Percentiles rank a stretch among this genome's conserved stretches.
These are phyloP conservation scores for Helostoma temminkii DNA, from an alignment of 2,797 vertebrate genomes.

Conservation along the genomic window DNA sequence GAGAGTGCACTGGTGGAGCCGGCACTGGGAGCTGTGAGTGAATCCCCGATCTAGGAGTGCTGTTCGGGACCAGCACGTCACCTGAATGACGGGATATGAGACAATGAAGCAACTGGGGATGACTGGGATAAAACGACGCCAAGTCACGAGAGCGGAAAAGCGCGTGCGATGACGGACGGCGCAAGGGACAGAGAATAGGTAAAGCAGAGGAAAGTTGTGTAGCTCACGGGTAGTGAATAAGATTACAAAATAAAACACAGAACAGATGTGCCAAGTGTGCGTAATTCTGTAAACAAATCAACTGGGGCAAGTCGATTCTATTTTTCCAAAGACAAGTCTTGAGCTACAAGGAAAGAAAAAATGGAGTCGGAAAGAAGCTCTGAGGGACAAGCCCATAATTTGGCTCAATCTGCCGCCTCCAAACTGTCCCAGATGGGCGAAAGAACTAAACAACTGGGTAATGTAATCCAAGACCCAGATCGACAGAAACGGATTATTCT, in stretches of 20 bases:
- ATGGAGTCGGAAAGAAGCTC: conserved; percentile 81
- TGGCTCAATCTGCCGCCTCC: conserved; percentile 88
- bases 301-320: conserved; percentile 38
- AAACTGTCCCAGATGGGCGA: conserved; percentile 92
- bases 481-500: conserved; percentile 92
- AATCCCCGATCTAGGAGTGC: conserved; percentile 60
- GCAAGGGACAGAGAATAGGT: conserved; percentile 69
- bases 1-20: conserved; percentile 29
- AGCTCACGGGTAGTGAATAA: conserved; percentile 46
- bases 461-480: conserved; percentile 87
- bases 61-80: conserved; percentile 64
- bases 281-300: conserved; percentile 50
- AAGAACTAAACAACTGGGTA: conserved; percentile 90
- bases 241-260: conserved; percentile 29
- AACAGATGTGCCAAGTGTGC: conserved; percentile 67
- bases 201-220: conserved; percentile 74
- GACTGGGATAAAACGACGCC: conserved; percentile 70
- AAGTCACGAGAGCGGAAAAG: conserved; percentile 72
- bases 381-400: conserved; percentile 72
- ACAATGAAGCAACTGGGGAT: conserved; percentile 77
- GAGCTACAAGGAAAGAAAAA: conserved; percentile 40
- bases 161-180: conserved; percentile 78
- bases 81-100: conserved; percentile 73
- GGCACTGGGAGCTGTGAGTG: conserved; percentile 51
- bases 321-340: conserved; percentile 43